These are phyloP conservation scores for Lophochroa leadbeateri DNA, from an alignment of 2,113 vertebrate species.

Conservation along the genomic window DNA sequence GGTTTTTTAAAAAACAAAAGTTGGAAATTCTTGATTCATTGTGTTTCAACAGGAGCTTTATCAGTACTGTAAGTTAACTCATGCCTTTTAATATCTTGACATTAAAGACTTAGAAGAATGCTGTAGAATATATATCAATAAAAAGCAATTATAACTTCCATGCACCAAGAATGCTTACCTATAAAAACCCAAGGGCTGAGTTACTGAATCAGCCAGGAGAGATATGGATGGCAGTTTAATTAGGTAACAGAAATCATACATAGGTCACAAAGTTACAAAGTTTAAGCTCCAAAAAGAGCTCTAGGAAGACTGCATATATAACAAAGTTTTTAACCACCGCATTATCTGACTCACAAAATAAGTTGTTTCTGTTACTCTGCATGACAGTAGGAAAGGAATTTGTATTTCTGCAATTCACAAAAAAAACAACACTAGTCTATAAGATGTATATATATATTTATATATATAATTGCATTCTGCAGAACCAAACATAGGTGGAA, in stretches of 20 bases:
- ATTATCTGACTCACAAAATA: fast-evolving
- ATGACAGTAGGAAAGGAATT: neutral
- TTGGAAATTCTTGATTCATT: neutral
- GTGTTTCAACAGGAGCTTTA: neutral
- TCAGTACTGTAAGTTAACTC: neutral
- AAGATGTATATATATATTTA: neutral
- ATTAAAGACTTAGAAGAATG: neutral
- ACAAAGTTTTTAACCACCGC: neutral
- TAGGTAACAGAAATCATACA: neutral
- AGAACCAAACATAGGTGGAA: neutral
- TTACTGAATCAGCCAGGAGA: neutral
- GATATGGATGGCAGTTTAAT: neutral
- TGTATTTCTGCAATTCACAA: neutral
- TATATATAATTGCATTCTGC: neutral
- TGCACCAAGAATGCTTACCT: neutral
- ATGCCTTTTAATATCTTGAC: neutral
- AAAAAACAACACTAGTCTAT: neutral
- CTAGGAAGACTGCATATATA: neutral
- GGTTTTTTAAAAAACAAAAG: neutral
- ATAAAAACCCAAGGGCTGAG: neutral
- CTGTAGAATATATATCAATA: neutral
- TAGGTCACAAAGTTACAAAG: neutral
- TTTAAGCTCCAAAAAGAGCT: neutral
- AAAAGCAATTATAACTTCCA: neutral
- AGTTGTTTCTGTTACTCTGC: neutral